phyloP scores from a whole-genome alignment of 2,888 invertebrate genomes.

The Acrobasis consociella region DNA sequence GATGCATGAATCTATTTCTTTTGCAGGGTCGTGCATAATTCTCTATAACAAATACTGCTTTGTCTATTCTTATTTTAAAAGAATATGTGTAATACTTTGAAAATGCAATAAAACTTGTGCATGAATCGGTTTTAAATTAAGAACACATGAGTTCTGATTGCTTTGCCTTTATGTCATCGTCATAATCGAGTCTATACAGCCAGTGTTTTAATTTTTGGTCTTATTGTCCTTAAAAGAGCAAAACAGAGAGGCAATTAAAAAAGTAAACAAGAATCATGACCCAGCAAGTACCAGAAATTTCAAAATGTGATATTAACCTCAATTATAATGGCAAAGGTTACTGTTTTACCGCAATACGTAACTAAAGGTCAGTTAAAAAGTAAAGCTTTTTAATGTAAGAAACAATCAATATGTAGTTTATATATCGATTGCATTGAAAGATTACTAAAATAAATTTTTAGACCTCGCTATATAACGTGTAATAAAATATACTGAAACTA shows the following conservation, averaged over 20 bases:
- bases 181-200: neutral
- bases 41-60: neutral
- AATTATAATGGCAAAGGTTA: constrained; percentile 24
- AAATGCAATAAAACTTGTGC: too few species aligned
- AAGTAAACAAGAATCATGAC: constrained; percentile 10
- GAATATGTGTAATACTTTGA: too few species aligned
- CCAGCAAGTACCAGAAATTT: constrained; percentile 20
- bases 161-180: neutral
- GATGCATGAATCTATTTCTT: neutral
- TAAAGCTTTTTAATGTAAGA: constrained; percentile 9
- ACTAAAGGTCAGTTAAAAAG: constrained; percentile 24
- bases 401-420: neutral
- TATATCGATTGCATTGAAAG: neutral
- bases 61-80: neutral
- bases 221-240: constrained; percentile 1
- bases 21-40: too few species aligned
- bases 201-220: neutral
- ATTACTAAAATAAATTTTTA: too few species aligned
- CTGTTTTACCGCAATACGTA: constrained; percentile 16
- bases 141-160: neutral
- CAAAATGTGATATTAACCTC: constrained; percentile 22
- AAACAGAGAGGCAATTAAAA: constrained; percentile 16
- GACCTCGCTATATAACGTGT: too few species aligned
- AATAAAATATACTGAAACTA: too few species aligned
- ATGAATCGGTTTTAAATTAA: neutral